Evolutionary conservation across 2,888 invertebrate genomes (phyloP).

Genomic region (Stenotaenia linearis): DNA sequence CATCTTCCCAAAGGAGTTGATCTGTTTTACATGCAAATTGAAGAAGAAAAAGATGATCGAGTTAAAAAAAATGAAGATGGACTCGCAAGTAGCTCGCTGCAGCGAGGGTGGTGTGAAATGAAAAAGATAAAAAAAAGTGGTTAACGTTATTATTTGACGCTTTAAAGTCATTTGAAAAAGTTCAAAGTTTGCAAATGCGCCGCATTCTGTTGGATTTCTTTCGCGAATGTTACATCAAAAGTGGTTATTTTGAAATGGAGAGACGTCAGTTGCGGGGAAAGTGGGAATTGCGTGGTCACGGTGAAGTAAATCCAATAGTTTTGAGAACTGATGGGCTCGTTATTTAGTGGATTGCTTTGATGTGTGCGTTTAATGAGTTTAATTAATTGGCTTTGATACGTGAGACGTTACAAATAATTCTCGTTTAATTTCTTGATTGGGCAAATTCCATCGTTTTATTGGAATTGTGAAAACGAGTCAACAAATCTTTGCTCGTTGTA

Average conservation of each 20-base stretch:
- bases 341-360: background rate
- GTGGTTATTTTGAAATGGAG: background rate
- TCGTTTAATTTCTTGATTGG: no score
- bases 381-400: background rate
- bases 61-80: conserved; percentile 14
- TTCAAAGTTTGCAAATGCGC: background rate
- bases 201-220: background rate
- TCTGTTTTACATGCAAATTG: conserved; percentile 19
- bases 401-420: background rate
- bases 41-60: conserved; percentile 15
- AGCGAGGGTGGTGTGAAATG: background rate
- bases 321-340: background rate
- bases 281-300: background rate
- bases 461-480: no score
- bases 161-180: background rate
- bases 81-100: background rate
- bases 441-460: no score
- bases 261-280: background rate
- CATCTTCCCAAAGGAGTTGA: conserved; percentile 9
- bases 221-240: background rate
- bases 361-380: background rate
- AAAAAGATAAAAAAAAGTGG: background rate
- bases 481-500: no score
- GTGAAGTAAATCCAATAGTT: background rate
- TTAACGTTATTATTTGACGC: background rate